Percentiles rank a stretch among this genome's conserved stretches.
phyloP scores from a whole-genome alignment of 2,113 vertebrate species.

The Chaetura pelagica region DNA sequence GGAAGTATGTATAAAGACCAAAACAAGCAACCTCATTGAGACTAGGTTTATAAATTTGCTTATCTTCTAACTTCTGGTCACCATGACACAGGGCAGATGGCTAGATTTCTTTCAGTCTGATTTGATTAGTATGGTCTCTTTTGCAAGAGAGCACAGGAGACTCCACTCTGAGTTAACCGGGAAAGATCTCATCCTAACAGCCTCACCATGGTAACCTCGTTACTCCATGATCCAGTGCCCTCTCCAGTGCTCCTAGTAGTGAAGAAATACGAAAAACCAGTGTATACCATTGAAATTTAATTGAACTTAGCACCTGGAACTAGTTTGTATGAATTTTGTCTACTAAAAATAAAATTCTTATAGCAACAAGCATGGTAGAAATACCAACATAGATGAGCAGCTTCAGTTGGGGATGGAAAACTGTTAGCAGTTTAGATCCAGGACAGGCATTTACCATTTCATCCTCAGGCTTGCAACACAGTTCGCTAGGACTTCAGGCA shows the following conservation, averaged over 20 bases:
- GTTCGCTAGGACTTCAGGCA: background rate
- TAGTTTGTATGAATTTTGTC: background rate
- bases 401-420: background rate
- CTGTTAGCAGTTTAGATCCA: background rate
- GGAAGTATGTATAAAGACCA: slow-evolving; percentile 47
- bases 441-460: background rate
- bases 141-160: background rate
- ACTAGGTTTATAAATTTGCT: slow-evolving; percentile 53
- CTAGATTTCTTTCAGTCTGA: slow-evolving; percentile 47
- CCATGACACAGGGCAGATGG: slow-evolving; percentile 62
- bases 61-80: slow-evolving; percentile 51
- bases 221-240: background rate
- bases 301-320: background rate
- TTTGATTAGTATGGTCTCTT: slow-evolving; percentile 65
- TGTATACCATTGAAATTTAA: background rate
- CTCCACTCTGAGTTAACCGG: background rate
- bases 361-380: background rate
- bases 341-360: background rate
- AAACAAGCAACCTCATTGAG: slow-evolving; percentile 49
- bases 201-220: background rate
- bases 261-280: background rate
- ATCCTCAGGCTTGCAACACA: background rate
- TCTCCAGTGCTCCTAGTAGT: background rate
- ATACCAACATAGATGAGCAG: background rate
- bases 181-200: background rate